Conservation (phyloP, 2,113 vertebrate genomes). For the Noctilio leporinus region DNA sequence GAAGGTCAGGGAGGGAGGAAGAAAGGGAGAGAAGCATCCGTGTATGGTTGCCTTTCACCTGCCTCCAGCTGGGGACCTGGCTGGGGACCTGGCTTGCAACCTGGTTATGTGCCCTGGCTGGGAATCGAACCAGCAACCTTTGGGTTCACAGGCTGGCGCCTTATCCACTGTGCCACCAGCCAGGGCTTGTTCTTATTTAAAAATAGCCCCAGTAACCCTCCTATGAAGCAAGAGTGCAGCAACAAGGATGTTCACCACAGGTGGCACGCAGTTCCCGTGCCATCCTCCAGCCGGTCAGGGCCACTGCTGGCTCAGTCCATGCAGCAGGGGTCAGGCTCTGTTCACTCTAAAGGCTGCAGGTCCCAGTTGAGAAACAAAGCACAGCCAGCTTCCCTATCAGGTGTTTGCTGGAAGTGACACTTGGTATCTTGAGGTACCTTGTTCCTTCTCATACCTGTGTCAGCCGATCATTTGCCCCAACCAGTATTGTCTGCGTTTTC, state of each 20-base stretch:
- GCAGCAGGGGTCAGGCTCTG: background rate
- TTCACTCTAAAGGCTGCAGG: background rate
- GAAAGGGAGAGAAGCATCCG: too few relatives aligned
- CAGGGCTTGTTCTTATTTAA: too few relatives aligned
- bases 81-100: too few relatives aligned
- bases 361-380: background rate
- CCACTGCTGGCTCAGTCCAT: background rate
- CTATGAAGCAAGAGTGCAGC: too few relatives aligned
- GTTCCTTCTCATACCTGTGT: background rate
- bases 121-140: too few relatives aligned
- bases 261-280: fast-evolving
- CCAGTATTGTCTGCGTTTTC: background rate
- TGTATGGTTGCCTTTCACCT: too few relatives aligned
- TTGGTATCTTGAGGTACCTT: background rate
- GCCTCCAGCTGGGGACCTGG: too few relatives aligned
- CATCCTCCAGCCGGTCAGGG: background rate
- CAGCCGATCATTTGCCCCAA: background rate
- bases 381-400: background rate
- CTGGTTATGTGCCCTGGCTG: too few relatives aligned
- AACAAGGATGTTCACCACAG: fast-evolving
- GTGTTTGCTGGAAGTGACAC: background rate
- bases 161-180: too few relatives aligned
- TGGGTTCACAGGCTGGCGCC: too few relatives aligned
- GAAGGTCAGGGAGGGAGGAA: too few relatives aligned
- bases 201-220: background rate